phyloP scores from a whole-genome alignment of 2,888 invertebrate species.

The Notodonta ziczac region DNA sequence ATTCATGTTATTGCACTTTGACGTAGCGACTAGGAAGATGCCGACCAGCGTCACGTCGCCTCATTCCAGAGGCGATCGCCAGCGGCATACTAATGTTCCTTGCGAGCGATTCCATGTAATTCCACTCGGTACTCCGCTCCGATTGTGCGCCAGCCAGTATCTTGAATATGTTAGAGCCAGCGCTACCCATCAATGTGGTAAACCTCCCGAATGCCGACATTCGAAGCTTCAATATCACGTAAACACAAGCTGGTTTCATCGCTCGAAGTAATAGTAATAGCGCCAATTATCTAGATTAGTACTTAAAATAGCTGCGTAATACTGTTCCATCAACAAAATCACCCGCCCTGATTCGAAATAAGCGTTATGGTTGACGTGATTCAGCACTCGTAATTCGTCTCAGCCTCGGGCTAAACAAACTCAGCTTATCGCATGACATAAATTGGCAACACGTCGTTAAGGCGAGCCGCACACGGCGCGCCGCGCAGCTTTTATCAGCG shows the following conservation, averaged over 20 bases:
- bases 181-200: constrained; percentile 16
- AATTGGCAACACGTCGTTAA: constrained; percentile 84
- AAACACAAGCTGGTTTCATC: constrained; percentile 6
- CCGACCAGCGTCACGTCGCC: constrained; percentile 70
- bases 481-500: constrained; percentile 73
- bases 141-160: constrained; percentile 69
- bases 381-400: constrained; percentile 68
- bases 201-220: constrained; percentile 26
- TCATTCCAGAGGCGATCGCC: constrained; percentile 77
- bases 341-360: constrained; percentile 37
- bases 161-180: constrained; percentile 72
- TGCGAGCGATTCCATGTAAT: constrained; percentile 76
- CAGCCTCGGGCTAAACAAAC: constrained; percentile 76
- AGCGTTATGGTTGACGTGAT: constrained; percentile 58
- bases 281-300: neutral
- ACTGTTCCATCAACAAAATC: constrained; percentile 43
- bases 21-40: constrained; percentile 61
- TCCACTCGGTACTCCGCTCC: constrained; percentile 66
- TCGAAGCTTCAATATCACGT: constrained; percentile 18
- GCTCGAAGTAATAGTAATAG: neutral
- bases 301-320: constrained; percentile 23
- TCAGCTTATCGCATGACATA: constrained; percentile 81
- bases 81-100: constrained; percentile 79
- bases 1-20: constrained; percentile 73
- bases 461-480: constrained; percentile 73